Evolutionary conservation across 2,888 invertebrate species (phyloP).

Genomic region (Tupiocoris notatus): DNA sequence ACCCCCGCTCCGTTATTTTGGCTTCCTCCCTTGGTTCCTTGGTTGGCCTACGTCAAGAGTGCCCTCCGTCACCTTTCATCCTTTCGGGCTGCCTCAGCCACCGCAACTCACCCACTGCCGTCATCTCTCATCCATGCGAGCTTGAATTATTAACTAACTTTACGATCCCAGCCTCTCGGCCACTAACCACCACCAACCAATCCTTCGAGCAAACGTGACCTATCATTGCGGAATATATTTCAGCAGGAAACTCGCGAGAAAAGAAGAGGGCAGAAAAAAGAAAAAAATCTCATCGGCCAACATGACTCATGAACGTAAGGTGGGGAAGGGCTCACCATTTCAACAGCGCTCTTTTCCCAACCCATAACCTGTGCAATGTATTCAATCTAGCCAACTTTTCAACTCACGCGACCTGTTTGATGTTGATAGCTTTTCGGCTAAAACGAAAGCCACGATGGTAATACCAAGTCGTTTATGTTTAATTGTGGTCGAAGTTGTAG

Average conservation of each 20-base stretch:
- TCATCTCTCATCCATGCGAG: slow-evolving; percentile 8
- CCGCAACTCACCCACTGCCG: not conserved
- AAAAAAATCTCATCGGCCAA: slow-evolving; percentile 23
- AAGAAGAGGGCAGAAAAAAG: not conserved
- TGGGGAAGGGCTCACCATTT: too few relatives aligned
- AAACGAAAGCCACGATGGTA: too few relatives aligned
- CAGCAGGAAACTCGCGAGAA: slow-evolving; percentile 1
- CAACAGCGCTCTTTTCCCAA: too few relatives aligned
- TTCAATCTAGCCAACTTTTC: too few relatives aligned
- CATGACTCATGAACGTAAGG: slow-evolving; percentile 9
- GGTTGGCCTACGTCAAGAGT: not conserved
- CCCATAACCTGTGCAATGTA: too few relatives aligned
- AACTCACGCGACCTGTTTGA: too few relatives aligned
- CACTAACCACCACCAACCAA: slow-evolving; percentile 4
- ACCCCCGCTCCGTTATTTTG: slow-evolving; percentile 2
- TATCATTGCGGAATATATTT: slow-evolving; percentile 36
- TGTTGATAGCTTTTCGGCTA: not conserved
- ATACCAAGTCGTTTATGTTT: too few relatives aligned
- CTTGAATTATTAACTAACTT: slow-evolving; percentile 35
- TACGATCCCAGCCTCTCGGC: slow-evolving; percentile 7
- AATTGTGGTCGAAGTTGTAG: too few relatives aligned
- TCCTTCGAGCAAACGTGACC: slow-evolving; percentile 23
- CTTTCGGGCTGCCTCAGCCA: not conserved
- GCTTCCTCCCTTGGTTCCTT: slow-evolving; percentile 6
- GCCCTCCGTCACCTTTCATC: not conserved